Conservation (phyloP, 2,113 vertebrate species). For the Gobiocypris rarus region DNA sequence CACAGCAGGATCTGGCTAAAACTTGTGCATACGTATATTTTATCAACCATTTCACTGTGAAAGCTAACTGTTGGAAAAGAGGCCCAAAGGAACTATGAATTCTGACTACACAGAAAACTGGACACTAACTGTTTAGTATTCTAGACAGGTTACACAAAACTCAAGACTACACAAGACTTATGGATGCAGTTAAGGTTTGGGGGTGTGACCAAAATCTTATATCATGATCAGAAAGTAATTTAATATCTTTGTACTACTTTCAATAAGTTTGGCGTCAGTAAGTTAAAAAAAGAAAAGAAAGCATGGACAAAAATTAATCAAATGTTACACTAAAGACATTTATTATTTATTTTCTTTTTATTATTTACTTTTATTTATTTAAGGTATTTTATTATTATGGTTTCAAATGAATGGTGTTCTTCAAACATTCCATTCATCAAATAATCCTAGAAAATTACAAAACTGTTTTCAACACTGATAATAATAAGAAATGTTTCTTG, state of each 20-base stretch:
- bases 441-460: too few relatives aligned
- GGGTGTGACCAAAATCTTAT: not conserved
- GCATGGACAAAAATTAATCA: too few relatives aligned
- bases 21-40: not conserved
- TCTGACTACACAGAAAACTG: not conserved
- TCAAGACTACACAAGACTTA: too few relatives aligned
- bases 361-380: too few relatives aligned
- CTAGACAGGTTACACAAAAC: not conserved
- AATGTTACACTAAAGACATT: not conserved
- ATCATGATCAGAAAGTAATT: not conserved
- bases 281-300: too few relatives aligned
- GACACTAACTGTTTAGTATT: not conserved
- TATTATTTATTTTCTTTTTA: too few relatives aligned
- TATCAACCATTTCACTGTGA: conserved; percentile 1
- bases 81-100: not conserved
- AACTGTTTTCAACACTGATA: conserved; percentile 2
- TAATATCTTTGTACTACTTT: not conserved
- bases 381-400: too few relatives aligned
- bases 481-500: not conserved
- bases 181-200: not conserved
- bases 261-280: not conserved
- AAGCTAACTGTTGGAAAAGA: not conserved
- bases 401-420: too few relatives aligned
- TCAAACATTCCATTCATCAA: not conserved
- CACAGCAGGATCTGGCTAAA: not conserved